Conservation (phyloP, 1,140 invertebrate genomes). For the Aphis gossypii region DNA sequence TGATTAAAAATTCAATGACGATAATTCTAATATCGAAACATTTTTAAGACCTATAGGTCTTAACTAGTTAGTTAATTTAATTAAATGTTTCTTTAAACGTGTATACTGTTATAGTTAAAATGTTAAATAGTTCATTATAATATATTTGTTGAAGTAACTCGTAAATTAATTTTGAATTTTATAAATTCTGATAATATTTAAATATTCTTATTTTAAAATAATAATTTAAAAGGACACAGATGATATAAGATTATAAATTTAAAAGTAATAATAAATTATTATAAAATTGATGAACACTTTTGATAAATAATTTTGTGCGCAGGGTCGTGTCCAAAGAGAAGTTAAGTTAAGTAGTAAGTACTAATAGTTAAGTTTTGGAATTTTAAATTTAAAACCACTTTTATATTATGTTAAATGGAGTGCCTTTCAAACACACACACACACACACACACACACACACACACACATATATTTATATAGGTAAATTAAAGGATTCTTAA, state of each 20-base stretch:
- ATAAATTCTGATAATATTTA: background rate
- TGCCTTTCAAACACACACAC: too few species aligned
- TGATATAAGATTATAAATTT: background rate
- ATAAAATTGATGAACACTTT: too few species aligned
- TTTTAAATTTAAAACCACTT: background rate
- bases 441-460: too few species aligned
- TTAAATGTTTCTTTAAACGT: background rate
- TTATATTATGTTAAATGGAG: too few species aligned
- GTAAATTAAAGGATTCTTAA: too few species aligned
- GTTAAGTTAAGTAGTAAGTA: background rate
- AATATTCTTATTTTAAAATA: background rate
- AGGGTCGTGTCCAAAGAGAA: background rate
- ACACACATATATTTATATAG: too few species aligned
- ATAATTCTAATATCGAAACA: background rate
- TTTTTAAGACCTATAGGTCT: background rate
- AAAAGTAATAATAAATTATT: background rate
- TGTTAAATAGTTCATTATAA: background rate
- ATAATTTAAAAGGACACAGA: background rate
- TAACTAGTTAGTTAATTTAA: too few species aligned
- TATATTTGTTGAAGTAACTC: background rate
- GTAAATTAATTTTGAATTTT: background rate
- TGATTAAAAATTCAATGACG: background rate
- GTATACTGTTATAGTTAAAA: background rate
- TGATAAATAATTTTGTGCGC: too few species aligned
- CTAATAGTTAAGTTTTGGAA: background rate